Conservation (phyloP, 2,113 vertebrate genomes). For the Cololabis saira region DNA sequence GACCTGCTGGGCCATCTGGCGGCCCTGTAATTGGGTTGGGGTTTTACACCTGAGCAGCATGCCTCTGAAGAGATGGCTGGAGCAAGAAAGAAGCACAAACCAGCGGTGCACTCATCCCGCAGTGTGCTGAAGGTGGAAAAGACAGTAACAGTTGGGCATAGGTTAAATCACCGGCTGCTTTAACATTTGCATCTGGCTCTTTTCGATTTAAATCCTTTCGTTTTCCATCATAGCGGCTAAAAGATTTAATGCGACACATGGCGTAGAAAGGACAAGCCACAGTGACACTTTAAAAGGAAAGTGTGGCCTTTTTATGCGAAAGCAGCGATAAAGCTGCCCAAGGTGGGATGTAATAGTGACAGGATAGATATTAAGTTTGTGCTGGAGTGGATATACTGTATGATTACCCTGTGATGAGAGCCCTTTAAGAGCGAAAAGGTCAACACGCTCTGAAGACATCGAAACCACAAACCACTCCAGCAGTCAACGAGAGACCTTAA, state of each 20-base stretch:
- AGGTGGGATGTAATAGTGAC: slow-evolving; percentile 9
- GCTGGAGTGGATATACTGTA: slow-evolving; percentile 21
- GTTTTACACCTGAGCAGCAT: slow-evolving; percentile 76
- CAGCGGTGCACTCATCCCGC: slow-evolving; percentile 10
- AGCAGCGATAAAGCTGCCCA: slow-evolving; percentile 33
- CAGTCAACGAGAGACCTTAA: slow-evolving; percentile 18
- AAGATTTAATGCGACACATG: slow-evolving; percentile 11
- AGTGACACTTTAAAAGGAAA: slow-evolving; percentile 11
- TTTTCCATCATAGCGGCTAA: background rate
- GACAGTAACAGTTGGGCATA: slow-evolving; percentile 6
- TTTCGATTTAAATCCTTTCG: background rate
- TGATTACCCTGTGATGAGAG: slow-evolving; percentile 48
- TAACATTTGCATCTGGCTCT: slow-evolving; percentile 1
- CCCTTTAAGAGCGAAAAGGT: slow-evolving; percentile 44
- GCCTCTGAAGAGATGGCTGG: slow-evolving; percentile 45
- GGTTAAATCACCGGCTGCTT: slow-evolving; percentile 10
- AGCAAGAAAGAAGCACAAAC: slow-evolving; percentile 19
- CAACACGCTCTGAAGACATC: slow-evolving; percentile 47
- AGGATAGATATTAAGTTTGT: slow-evolving; percentile 35
- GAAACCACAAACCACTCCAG: slow-evolving; percentile 3
- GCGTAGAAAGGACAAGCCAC: slow-evolving; percentile 7
- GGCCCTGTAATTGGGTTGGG: slow-evolving; percentile 80
- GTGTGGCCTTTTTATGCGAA: slow-evolving; percentile 34
- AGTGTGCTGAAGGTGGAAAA: background rate
- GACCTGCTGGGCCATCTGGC: slow-evolving; percentile 80